These are phyloP conservation scores for Ennomos fuscantarius DNA, from an alignment of 2,888 invertebrate species.

Conservation along the genomic window DNA sequence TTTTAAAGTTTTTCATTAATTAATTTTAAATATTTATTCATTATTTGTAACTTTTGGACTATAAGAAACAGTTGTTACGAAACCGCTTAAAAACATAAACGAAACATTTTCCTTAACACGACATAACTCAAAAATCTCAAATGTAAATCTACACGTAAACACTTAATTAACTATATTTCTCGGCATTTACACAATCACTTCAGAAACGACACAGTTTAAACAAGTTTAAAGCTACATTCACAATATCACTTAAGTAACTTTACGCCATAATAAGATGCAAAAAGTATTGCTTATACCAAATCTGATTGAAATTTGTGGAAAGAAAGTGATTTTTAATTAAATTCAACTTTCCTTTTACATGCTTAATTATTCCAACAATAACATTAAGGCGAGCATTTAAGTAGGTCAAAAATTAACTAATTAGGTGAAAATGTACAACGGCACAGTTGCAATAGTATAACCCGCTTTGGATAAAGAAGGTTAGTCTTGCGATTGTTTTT, in stretches of 20 bases:
- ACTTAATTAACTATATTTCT: conserved; percentile 36
- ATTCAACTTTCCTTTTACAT: background rate
- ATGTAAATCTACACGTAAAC: conserved; percentile 27
- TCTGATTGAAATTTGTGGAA: conserved; percentile 8
- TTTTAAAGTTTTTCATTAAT: too few relatives aligned
- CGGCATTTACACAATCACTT: conserved; percentile 34
- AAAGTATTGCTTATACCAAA: conserved; percentile 10
- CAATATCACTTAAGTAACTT: conserved; percentile 20
- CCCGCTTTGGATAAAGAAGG: too few relatives aligned
- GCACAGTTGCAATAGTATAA: too few relatives aligned
- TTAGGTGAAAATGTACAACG: too few relatives aligned
- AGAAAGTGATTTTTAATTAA: conserved; percentile 21
- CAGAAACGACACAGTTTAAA: conserved; percentile 35
- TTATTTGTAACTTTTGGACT: too few relatives aligned
- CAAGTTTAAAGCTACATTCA: conserved; percentile 38
- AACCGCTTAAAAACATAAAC: background rate
- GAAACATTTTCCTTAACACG: conserved; percentile 9
- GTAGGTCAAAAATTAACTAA: too few relatives aligned
- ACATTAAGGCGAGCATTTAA: too few relatives aligned
- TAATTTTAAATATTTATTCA: too few relatives aligned
- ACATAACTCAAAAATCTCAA: conserved; percentile 10
- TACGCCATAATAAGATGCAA: conserved; percentile 19
- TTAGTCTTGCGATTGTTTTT: too few relatives aligned
- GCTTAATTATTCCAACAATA: too few relatives aligned
- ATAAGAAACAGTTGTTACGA: too few relatives aligned